These are phyloP conservation scores for Caenorhabditis remanei DNA, from an alignment of 1,140 invertebrate genomes.

Conservation along the genomic window DNA sequence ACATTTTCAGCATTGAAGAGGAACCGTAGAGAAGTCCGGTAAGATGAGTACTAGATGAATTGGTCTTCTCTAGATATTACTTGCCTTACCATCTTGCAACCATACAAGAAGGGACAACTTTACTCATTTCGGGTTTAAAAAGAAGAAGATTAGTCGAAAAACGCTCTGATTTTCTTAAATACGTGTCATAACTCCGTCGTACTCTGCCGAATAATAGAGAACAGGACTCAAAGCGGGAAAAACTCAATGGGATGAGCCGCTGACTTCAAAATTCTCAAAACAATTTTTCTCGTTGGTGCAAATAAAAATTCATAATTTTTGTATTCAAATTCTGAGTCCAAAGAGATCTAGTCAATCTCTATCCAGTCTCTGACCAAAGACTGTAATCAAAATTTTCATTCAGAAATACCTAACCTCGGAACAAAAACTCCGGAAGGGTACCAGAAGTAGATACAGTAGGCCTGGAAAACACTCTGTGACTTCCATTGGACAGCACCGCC, in stretches of 20 bases:
- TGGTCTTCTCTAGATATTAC: too few relatives aligned
- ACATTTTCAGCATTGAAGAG: too few relatives aligned
- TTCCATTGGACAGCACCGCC: neutral
- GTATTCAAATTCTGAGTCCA: neutral
- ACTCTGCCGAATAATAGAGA: neutral
- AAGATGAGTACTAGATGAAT: too few relatives aligned
- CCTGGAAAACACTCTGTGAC: neutral
- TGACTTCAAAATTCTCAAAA: neutral
- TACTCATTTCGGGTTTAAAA: neutral
- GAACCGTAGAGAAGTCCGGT: too few relatives aligned
- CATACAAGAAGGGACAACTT: too few relatives aligned
- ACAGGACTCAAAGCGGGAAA: neutral
- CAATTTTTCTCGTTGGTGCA: neutral
- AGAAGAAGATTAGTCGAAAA: neutral
- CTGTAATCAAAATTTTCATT: neutral
- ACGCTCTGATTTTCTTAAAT: neutral
- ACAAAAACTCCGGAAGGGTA: neutral
- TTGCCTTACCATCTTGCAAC: too few relatives aligned
- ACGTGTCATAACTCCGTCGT: neutral
- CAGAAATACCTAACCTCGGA: neutral
- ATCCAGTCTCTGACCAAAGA: neutral
- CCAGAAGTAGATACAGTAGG: neutral
- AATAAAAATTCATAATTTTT: neutral
- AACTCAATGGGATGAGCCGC: slow-evolving; percentile 10
- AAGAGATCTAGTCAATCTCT: slow-evolving; percentile 4